Evolutionary conservation across 92 coral and sea anemone genomes (phyloP), one percentile per base, ranked within the genome.

Genomic region (Montipora capitata): DNA sequence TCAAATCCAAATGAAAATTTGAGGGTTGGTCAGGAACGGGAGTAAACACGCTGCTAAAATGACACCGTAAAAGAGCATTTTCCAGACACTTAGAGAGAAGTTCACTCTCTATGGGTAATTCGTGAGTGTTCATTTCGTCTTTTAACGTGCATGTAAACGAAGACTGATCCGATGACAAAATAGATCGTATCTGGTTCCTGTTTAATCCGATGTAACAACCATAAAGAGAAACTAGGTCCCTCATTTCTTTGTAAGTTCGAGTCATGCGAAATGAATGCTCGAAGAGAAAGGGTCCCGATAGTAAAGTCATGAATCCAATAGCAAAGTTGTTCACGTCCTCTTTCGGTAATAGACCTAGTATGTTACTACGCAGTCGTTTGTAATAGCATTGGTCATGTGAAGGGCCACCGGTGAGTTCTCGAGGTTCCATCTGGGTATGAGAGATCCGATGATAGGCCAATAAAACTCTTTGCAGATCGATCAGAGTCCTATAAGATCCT

Each of bases 201-300:
- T 27, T 27, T 27, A 72, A 27, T 1, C 77, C 77, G 12, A 48
- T 44, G 59, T 16, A 38, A 4, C 5, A 12, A 12, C 77, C 77
- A 20, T 72, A 16, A 59, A 72, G 10, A 3, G 77, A 3, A 12
- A 72, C 10, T 5, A 44, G 10, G 3, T 72, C 77, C 48, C 77
- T 18, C 40, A 72, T 44, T 48, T 72, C 77, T 44, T 59, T 38
- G 12, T 72, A 72, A 14, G 77, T 5, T 10, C 77, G 59, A 5
- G 59, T 16, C 62, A 72, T 72, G 59, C 77, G 77, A 45, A 72
- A 72, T 3, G 77, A 72, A 16, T 18, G 27, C 35, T 72, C 39
- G 12, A 72, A 72, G 10, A 72, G 61, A n/a, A 72, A 72, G 11
- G 77, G 77, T 4, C 40, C 77, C 5, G 77, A 72, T 13, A 72